Base-by-base conservation (phyloP, 2,888 invertebrate species). In the Tetranychus piercei region DNA sequence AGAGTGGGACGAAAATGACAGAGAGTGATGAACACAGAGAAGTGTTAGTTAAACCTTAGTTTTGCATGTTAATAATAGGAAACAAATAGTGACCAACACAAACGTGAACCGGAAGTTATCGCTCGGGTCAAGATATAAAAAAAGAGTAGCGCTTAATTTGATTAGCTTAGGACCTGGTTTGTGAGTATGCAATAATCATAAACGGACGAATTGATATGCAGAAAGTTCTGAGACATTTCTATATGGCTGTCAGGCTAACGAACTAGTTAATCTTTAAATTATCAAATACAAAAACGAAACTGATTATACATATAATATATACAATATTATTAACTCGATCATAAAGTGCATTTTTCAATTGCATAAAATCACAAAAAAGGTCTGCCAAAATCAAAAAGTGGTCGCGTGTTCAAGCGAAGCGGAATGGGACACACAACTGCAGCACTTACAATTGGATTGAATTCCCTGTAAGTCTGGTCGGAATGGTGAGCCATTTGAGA, bases 401-500 rank as follows among this genome's bases (percentile, higher is more conserved):
- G 55, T 55, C 15, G 55, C 55, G 15, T 55, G 55, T 55, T 55
- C 2, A 55, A 55, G 55, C 55, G 55, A 55, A 55, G 55, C 55
- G 55, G 55, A 55, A 15, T 55, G 69, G 69, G 22, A 23, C 69
- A 20, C 22, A 23, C 69, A 69, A 23, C 69, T 18, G 22, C 69
- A 23, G 69, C 69, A 69, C 69, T 23, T 20, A 23, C 69, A 20
- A 20, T 69, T 69, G 69, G 69, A 23, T 23, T 69, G 69, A 20
- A 69, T 23, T 69, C 55, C 55, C 55, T 55, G 34, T 69, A 69
- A 69, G 69, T 69, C 34, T 69, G 69, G 65, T 34, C 43, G 8
- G 34, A 6, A 23, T 66, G 73, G 34, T 73, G 73, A 23, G n/a
- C 66, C 44, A 73, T 43, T 34, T 64, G 73, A 73, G 73, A 69